These are phyloP conservation scores for Reinhardtius hippoglossoides DNA, from an alignment of 2,113 vertebrate genomes.

Conservation along the genomic window DNA sequence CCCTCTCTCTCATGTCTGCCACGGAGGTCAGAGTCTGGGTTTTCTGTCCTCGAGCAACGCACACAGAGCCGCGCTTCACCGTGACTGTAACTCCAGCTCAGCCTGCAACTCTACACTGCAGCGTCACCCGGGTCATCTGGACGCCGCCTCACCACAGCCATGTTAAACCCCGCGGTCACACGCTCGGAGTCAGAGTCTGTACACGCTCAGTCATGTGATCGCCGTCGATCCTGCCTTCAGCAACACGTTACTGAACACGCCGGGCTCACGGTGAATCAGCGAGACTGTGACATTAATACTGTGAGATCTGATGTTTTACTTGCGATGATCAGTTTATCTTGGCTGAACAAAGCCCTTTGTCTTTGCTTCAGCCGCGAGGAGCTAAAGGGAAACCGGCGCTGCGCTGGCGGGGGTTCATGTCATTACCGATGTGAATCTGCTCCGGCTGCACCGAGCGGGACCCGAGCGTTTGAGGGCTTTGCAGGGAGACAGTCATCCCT, in stretches of 20 bases:
- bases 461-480: constrained; percentile 67
- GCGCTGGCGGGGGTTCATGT: constrained; percentile 45
- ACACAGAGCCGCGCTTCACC: constrained; percentile 18
- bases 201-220: constrained; percentile 26
- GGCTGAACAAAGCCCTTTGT: constrained; percentile 61
- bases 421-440: constrained; percentile 69
- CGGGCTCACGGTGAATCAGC: constrained; percentile 32
- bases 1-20: constrained; percentile 38
- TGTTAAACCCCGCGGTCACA: too few species aligned
- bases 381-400: constrained; percentile 30
- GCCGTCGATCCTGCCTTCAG: neutral
- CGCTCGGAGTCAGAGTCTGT: too few species aligned
- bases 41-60: constrained; percentile 66
- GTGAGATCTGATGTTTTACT: constrained; percentile 58
- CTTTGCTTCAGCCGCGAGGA: constrained; percentile 38
- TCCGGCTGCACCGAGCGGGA: constrained; percentile 27
- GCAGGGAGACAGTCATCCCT: constrained; percentile 70
- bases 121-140: too few species aligned
- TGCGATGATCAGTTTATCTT: constrained; percentile 56
- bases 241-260: neutral
- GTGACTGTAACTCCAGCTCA: constrained; percentile 32
- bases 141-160: too few species aligned
- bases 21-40: constrained; percentile 67
- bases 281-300: constrained; percentile 54
- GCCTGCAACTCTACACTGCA: neutral